Base-by-base conservation (phyloP, 2,113 vertebrate species). In the Alosa alosa region DNA sequence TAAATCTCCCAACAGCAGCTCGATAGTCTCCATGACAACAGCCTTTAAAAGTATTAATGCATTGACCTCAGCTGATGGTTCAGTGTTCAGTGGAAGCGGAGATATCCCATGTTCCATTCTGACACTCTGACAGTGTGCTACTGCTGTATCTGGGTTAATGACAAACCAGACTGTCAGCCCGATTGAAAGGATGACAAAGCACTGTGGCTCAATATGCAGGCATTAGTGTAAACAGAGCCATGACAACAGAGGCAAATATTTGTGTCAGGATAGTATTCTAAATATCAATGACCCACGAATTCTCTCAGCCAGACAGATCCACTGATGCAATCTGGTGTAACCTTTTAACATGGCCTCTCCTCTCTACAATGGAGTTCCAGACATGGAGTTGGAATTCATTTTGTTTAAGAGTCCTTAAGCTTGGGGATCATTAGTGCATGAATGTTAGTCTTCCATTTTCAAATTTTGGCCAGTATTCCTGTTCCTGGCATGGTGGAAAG, bases 321-420 rank as follows among this genome's bases (percentile, higher is more conserved):
- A 81, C 68, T 84, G 86, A 83, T 55, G 86, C 82, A 86, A 86
- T 83, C 39, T 78, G 47, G 11, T n/a, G 82, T 49, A 86, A 86
- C 72, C 68, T 83, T 78, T 72, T 55, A 78, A 39, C 13, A 18
- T 13, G 9, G 36, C 13, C 72, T 78, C 72, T 39, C 25, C 64
- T 72, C 25, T 36, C 25, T 6, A 9, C 64, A 36, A 72, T 25
- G 1, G 10, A 25, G 64, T 72, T 4, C 72, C 72, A 78, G 72
- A 39, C 15, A 78, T 78, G 72, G 72, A 13, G 25, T 78, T 31
- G 72, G 72, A 78, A 78, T 39, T 17, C 9, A 60, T 60, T 78
- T 39, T 36, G 10, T 15, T 11, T 7, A 72, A 78, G 25, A 39
- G 31, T 39, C 31, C 36, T 39, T 17, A 41, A 36, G 36, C 72